These are phyloP conservation scores for Mamestra brassicae DNA, from an alignment of 2,888 invertebrate genomes.

Conservation along the genomic window DNA sequence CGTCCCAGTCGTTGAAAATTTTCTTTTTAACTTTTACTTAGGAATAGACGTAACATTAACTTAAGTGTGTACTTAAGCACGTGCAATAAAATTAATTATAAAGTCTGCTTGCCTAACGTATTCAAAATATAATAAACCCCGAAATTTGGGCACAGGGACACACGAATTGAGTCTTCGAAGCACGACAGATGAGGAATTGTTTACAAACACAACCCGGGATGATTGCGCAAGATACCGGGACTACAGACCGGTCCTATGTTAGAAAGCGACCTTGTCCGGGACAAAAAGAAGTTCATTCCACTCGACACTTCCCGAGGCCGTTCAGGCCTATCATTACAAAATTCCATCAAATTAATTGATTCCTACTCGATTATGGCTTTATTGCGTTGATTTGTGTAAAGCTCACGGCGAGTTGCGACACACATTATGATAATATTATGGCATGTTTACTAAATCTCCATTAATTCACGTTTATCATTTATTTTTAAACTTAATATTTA, in stretches of 20 bases:
- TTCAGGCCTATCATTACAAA: slow-evolving; percentile 58
- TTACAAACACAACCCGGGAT: slow-evolving; percentile 65
- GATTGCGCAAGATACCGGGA: slow-evolving; percentile 61
- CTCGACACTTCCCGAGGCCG: slow-evolving; percentile 71
- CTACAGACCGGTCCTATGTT: slow-evolving; percentile 82
- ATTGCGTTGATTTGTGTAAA: slow-evolving; percentile 22
- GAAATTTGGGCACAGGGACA: slow-evolving; percentile 13
- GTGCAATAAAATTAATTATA: slow-evolving; percentile 29
- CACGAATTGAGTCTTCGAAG: slow-evolving; percentile 10
- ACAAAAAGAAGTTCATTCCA: slow-evolving; percentile 83
- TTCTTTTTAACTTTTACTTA: slow-evolving; percentile 49
- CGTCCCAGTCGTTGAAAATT: slow-evolving; percentile 30
- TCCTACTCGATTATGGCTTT: slow-evolving; percentile 28
- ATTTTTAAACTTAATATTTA: slow-evolving; percentile 6
- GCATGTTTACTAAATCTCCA: slow-evolving; percentile 17
- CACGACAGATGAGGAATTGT: slow-evolving; percentile 52
- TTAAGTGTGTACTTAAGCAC: slow-evolving; percentile 20
- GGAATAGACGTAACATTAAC: slow-evolving; percentile 26
- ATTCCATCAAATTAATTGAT: slow-evolving; percentile 58
- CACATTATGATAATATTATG: slow-evolving; percentile 40
- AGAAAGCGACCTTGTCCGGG: slow-evolving; percentile 88
- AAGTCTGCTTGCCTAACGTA: slow-evolving; percentile 6
- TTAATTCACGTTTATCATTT: not conserved
- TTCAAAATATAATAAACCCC: slow-evolving; percentile 1
- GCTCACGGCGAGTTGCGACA: slow-evolving; percentile 37